A percentile compares a stretch with the other conserved stretches of the same genome.
These are phyloP conservation scores for Solenopsis invicta DNA, from an alignment of 1,140 invertebrate species.

Conservation along the genomic window DNA sequence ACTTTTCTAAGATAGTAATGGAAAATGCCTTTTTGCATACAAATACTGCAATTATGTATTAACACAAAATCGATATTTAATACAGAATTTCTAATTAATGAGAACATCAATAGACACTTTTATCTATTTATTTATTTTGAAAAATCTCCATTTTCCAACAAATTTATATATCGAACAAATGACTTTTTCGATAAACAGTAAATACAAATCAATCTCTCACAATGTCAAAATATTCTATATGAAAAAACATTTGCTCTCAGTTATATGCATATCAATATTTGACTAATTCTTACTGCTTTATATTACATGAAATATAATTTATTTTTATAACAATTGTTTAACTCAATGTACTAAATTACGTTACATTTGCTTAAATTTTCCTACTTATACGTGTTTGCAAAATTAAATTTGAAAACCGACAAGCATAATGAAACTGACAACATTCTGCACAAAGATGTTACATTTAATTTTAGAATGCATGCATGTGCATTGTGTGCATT, in stretches of 20 bases:
- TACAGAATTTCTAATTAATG: conserved; percentile 12
- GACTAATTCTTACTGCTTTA: conserved; percentile 19
- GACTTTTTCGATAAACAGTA: conserved; percentile 23
- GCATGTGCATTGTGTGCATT: neutral
- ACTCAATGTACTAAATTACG: neutral
- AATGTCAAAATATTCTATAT: conserved; percentile 7
- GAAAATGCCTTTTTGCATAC: neutral
- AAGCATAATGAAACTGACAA: neutral
- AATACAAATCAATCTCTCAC: conserved; percentile 38
- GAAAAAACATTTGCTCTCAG: conserved; percentile 15
- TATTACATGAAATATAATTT: neutral
- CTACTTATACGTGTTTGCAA: neutral
- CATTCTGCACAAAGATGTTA: conserved; percentile 2
- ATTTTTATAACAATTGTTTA: neutral
- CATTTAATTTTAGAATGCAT: conserved; percentile 10
- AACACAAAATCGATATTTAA: neutral
- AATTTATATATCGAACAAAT: conserved; percentile 31
- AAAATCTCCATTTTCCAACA: conserved; percentile 7
- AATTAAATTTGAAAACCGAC: conserved; percentile 11
- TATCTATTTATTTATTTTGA: conserved; percentile 28
- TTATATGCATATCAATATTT: neutral
- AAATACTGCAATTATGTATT: neutral
- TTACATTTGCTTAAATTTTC: neutral
- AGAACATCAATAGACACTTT: conserved; percentile 14
- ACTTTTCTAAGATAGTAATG: neutral